Conservation (phyloP, 2,888 invertebrate species). For the Dorcus parallelipipedus region DNA sequence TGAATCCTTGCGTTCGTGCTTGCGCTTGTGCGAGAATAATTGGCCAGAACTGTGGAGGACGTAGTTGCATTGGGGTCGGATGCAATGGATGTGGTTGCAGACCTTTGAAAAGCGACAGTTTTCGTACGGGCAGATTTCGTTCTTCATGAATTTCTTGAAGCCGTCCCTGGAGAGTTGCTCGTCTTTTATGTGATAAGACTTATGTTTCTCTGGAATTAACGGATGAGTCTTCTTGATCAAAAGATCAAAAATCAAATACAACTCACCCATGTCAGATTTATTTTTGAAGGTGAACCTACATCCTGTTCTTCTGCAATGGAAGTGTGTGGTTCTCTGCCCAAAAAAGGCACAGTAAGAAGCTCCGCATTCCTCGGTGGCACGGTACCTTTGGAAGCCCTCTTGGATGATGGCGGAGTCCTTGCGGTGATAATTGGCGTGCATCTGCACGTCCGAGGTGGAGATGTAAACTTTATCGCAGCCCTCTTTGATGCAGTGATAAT, state of each 20-base stretch:
- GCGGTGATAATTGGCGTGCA: constrained; percentile 98
- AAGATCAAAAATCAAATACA: constrained; percentile 1
- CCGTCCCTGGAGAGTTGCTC: constrained; percentile 93
- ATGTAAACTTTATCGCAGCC: constrained; percentile 95
- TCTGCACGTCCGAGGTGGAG: constrained; percentile 97
- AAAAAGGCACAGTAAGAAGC: constrained; percentile 88
- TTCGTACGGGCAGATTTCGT: constrained; percentile 87
- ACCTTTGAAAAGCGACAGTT: constrained; percentile 91
- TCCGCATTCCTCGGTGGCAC: constrained; percentile 94
- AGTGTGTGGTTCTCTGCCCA: constrained; percentile 94
- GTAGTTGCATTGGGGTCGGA: constrained; percentile 90
- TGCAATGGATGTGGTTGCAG: constrained; percentile 98
- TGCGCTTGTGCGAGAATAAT: constrained; percentile 94
- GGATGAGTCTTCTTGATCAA: not conserved
- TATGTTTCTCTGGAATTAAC: constrained; percentile 78
- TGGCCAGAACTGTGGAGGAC: constrained; percentile 96
- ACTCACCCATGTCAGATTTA: constrained; percentile 98
- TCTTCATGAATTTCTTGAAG: constrained; percentile 98
- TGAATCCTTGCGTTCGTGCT: constrained; percentile 92
- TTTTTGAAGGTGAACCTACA: constrained; percentile 98
- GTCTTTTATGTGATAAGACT: constrained; percentile 96
- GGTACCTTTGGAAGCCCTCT: constrained; percentile 94
- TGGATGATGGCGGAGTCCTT: constrained; percentile 97
- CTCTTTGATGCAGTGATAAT: constrained; percentile 96
- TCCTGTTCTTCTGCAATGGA: constrained; percentile 88